Evolutionary conservation across 2,113 vertebrate species (phyloP).

Genomic region (Chlamydotis undulata): DNA sequence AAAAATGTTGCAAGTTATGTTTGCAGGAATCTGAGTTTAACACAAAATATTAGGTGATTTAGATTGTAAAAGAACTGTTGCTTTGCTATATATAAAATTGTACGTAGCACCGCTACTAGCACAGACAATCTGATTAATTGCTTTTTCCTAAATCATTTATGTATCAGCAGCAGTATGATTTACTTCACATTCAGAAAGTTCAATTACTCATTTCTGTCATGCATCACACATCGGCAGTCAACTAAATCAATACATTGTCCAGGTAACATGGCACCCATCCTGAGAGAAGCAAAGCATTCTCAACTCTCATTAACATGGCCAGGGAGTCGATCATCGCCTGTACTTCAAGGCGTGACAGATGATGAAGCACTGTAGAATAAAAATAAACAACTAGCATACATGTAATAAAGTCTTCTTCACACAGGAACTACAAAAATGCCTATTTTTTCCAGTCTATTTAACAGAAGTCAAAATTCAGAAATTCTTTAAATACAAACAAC

Average conservation of each 20-base stretch:
- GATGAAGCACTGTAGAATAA: not conserved
- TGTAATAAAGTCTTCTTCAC: not conserved
- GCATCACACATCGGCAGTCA: conserved; percentile 13
- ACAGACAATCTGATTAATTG: not conserved
- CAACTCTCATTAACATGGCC: not conserved
- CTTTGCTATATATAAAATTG: not conserved
- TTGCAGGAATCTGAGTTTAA: not conserved
- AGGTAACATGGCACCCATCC: not conserved
- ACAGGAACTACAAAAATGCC: not conserved
- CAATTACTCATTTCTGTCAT: conserved; percentile 37
- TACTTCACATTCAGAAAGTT: conserved; percentile 24
- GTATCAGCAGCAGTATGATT: not conserved
- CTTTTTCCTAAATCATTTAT: not conserved
- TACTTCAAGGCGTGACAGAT: not conserved
- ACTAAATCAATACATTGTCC: conserved; percentile 23
- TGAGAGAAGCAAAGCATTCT: not conserved
- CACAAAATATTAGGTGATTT: not conserved
- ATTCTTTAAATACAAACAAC: not conserved
- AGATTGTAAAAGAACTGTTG: not conserved
- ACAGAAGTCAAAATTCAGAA: not conserved
- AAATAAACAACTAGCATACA: not conserved
- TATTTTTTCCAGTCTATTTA: not conserved
- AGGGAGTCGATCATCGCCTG: not conserved
- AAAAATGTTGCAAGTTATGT: not conserved
- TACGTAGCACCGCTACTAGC: not conserved